Evolutionary conservation across 2,888 invertebrate species (phyloP).

Genomic region (Lacanobia oleracea): DNA sequence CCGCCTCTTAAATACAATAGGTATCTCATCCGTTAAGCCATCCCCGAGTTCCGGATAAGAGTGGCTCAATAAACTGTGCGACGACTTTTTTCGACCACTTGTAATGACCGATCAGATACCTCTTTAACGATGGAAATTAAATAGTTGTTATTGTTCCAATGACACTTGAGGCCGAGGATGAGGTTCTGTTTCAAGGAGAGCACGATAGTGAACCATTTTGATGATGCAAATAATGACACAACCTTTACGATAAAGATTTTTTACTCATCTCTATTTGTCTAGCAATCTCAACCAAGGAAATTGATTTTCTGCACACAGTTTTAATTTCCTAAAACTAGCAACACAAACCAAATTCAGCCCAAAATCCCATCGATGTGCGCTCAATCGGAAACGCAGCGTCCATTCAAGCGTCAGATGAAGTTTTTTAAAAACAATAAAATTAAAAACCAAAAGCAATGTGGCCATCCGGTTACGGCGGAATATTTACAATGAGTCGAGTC

Average conservation of each 20-base stretch:
- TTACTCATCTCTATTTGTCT: neutral
- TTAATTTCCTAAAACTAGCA: constrained; percentile 40
- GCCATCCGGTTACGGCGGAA: constrained; percentile 70
- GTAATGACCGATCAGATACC: constrained; percentile 65
- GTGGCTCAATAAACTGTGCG: constrained; percentile 48
- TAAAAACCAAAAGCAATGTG: constrained; percentile 66
- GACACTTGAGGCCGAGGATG: neutral
- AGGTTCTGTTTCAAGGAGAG: neutral
- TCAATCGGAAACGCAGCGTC: constrained; percentile 64
- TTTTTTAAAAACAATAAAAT: constrained; percentile 63
- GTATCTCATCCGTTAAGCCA: constrained; percentile 40
- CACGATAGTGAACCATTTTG: neutral
- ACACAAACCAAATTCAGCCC: constrained; percentile 36
- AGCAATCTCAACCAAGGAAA: constrained; percentile 23
- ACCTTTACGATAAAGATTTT: no score
- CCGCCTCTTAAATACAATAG: neutral
- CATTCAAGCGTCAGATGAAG: constrained; percentile 67
- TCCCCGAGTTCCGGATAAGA: constrained; percentile 49
- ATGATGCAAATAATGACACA: no score
- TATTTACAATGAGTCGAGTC: constrained; percentile 71
- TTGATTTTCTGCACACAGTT: constrained; percentile 35
- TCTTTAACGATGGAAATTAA: constrained; percentile 73
- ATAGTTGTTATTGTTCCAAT: constrained; percentile 61
- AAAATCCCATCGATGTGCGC: constrained; percentile 56
- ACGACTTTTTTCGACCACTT: constrained; percentile 58